phyloP scores from a whole-genome alignment of 1,140 invertebrate species.

The Drosophila albomicans region DNA sequence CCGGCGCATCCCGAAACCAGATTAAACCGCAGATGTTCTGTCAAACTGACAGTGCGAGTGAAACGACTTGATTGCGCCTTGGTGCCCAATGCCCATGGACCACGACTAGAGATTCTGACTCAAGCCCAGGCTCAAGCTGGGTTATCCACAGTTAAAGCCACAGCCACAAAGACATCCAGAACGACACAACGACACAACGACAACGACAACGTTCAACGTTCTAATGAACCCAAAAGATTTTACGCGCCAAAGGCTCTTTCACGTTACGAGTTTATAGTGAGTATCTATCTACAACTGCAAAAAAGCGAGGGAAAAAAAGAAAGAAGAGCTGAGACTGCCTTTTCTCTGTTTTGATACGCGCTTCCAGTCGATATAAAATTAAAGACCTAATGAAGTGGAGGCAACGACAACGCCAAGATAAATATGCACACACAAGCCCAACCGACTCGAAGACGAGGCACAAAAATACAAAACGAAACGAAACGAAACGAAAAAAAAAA shows the following conservation, averaged over 20 bases:
- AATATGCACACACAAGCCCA: constrained; percentile 68
- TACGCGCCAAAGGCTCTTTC: constrained; percentile 79
- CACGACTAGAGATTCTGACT: constrained; percentile 18
- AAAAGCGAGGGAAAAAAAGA: constrained; percentile 27
- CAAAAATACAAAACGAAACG: constrained; percentile 36
- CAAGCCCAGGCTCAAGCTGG: constrained; percentile 18
- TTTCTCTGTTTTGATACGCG: constrained; percentile 76
- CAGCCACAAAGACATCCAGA: neutral
- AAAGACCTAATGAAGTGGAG: constrained; percentile 81
- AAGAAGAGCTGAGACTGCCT: constrained; percentile 38
- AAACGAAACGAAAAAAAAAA: constrained; percentile 31
- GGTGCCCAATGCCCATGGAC: constrained; percentile 38
- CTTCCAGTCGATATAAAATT: constrained; percentile 75
- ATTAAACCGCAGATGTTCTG: constrained; percentile 80
- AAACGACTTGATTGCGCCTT: constrained; percentile 77
- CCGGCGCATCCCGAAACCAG: constrained; percentile 63
- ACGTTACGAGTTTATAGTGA: constrained; percentile 36
- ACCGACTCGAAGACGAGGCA: constrained; percentile 16
- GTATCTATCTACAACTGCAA: constrained; percentile 57
- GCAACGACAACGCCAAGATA: constrained; percentile 79
- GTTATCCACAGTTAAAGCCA: constrained; percentile 34
- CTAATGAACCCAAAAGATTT: constrained; percentile 82
- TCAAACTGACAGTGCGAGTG: constrained; percentile 75
- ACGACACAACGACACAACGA: constrained; percentile 1
- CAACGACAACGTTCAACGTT: constrained; percentile 71